phyloP scores from a whole-genome alignment of 2,888 invertebrate species.

The Busseola fusca region DNA sequence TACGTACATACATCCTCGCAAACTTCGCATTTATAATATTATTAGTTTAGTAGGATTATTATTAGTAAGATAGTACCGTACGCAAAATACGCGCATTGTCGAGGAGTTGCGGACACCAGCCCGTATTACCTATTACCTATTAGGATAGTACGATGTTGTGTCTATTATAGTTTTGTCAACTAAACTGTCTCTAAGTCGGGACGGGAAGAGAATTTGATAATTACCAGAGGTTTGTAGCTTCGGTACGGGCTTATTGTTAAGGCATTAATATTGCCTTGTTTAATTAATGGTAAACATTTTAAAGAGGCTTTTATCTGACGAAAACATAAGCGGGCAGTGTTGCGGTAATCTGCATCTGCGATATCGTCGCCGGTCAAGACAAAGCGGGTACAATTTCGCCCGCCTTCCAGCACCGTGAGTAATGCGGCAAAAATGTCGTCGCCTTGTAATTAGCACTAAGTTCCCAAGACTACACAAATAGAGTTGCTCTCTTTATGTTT shows the following conservation, averaged over 20 bases:
- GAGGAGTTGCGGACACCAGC: no score
- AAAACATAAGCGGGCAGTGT: constrained; percentile 27
- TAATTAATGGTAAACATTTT: constrained; percentile 23
- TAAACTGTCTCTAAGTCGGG: no score
- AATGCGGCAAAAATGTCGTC: constrained; percentile 77
- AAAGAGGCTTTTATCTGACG: constrained; percentile 15
- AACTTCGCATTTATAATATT: no score
- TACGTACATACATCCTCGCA: no score
- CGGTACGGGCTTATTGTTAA: neutral
- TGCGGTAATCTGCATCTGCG: constrained; percentile 43
- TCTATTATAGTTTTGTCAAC: neutral
- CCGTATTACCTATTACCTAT: no score
- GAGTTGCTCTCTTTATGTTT: constrained; percentile 73
- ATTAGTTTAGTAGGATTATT: no score
- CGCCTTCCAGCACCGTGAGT: constrained; percentile 62
- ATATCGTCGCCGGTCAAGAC: constrained; percentile 48
- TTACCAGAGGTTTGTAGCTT: neutral
- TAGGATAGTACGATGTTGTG: no score
- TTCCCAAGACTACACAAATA: constrained; percentile 74
- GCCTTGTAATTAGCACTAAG: constrained; percentile 77
- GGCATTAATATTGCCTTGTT: neutral
- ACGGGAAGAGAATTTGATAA: neutral
- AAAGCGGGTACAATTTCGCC: constrained; percentile 59
- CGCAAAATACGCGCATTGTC: no score
- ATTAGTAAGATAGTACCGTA: no score